Evolutionary conservation across 1,140 invertebrate species (phyloP), one percentile per base, ranked within the genome.

Genomic region (Hyphantria cunea): DNA sequence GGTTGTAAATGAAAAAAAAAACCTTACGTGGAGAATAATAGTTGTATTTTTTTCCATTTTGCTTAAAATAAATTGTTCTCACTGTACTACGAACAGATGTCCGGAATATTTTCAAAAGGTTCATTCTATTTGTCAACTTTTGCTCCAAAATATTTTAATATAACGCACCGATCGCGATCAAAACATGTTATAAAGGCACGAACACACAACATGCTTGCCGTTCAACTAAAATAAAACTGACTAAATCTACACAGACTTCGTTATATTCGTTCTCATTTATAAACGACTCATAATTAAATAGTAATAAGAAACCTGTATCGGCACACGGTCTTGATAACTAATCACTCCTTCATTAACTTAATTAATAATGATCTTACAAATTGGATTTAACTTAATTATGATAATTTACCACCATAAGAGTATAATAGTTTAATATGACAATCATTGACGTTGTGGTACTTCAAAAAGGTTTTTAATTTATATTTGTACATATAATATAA

Each of bases 141-240:
- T 47, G 49, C 49, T 51, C 25, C n/a, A 63, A 44, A 51, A 67
- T 45, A 37, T n/a, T n/a, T n/a, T n/a, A 5, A 62, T 55, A 49
- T 50, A 54, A 33, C 7, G 48, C 68, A 64, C 53, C 51, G 25
- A 33, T 54, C 37, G 44, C 50, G 53, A 54, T 45, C 39, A 53
- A 32, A 53, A 25, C 17, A 25, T 14, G n/a, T n/a, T n/a, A 32
- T 42, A 48, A 55, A 52, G 66, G 42, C 50, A 65, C 67, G 48
- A 60, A 66, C 34, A 73, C 76, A 70, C 78, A 67, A 60, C 78
- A 80, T 76, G 63, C 68, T 74, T 69, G 56, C 55, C 11, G 64
- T 42, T 64, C 66, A 50, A 52, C 48, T 42, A 50, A 60, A 55
- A 66, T 66, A 59, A 65, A 55, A 80, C 73, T 78, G 74, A 32